Evolutionary conservation across 2,888 invertebrate genomes (phyloP), one percentile per base, ranked within the genome.

Genomic region (Zhengitettix transpicula): DNA sequence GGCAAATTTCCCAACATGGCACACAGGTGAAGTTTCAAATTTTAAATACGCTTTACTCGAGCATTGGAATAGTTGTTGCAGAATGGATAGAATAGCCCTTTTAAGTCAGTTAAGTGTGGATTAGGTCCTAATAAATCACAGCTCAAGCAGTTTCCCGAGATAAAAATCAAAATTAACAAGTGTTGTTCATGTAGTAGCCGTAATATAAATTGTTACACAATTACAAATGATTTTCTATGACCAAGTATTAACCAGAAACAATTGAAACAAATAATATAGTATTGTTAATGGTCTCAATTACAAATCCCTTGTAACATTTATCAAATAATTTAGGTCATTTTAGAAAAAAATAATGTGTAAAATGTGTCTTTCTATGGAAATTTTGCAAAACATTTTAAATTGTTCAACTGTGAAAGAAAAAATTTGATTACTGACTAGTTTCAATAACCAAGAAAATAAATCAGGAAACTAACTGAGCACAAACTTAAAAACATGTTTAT

Each of bases 141-240:
- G 60, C 54, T 56, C 53, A 53, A 60, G 56, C 56, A 58, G 58
- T 61, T 61, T 61, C 61, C 61, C 58, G 61, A 61, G 61, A 58
- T 42, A 17, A 58, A 44, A 58, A 51, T 16, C 55, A 58, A 42
- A 53, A 14, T 42, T n/a, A 42, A 44, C 51, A 52, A 57, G 15
- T 28, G 16, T 57, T 57, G 47, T 15, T 47, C 16, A 12, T 40
- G 28, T 28, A 40, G 17, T 15, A 55, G 57, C n/a, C 47, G 40
- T 40, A 47, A 47, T 56, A 3, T 56, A 8, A 14, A n/a, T 8
- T 5, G 47, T n/a, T 47, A n/a, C 47, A 47, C n/a, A 14, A n/a
- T 47, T 47, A 14, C 2, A 47, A 14, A 47, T 47, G 2, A 47
- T 47, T 47, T 14, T 14, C 47, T 47, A 14, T n/a, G 47, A 14